These are phyloP conservation scores for Chionis minor DNA, from an alignment of 2,113 vertebrate genomes.

Conservation along the genomic window DNA sequence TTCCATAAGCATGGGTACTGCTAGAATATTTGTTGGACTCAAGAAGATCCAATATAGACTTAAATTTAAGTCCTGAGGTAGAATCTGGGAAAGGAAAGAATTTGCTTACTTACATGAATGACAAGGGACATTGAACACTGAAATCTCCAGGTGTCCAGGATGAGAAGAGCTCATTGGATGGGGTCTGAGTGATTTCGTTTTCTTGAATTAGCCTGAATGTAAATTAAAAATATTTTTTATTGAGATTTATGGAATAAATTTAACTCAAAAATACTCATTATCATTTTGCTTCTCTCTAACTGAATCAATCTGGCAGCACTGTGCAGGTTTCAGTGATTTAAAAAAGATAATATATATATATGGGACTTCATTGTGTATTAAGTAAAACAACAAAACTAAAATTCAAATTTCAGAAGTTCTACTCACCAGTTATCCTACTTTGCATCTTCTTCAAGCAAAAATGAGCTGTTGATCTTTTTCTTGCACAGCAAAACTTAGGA, in stretches of 20 bases:
- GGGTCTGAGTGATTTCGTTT: background rate
- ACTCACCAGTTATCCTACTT: background rate
- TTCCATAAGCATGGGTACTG: background rate
- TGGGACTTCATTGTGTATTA: constrained; percentile 24
- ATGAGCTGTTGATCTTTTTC: background rate
- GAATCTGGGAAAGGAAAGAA: background rate
- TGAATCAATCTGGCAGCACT: background rate
- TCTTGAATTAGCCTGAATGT: background rate
- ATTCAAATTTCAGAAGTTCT: background rate
- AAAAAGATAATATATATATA: background rate
- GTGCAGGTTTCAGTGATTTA: background rate
- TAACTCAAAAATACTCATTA: background rate
- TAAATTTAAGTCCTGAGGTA: background rate
- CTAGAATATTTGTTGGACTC: background rate
- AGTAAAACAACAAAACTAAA: background rate
- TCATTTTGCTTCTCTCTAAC: background rate
- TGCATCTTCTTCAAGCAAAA: background rate
- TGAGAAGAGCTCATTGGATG: background rate
- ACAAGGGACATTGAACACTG: background rate
- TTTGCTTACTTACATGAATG: background rate
- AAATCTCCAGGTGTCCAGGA: background rate
- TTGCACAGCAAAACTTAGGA: background rate
- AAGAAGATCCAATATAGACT: background rate
- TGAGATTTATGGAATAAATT: background rate
- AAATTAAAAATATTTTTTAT: background rate